A percentile compares a stretch with the other conserved stretches of the same genome.
Evolutionary conservation across 2,888 invertebrate genomes (phyloP).

Genomic region (Drosophila longiperda): DNA sequence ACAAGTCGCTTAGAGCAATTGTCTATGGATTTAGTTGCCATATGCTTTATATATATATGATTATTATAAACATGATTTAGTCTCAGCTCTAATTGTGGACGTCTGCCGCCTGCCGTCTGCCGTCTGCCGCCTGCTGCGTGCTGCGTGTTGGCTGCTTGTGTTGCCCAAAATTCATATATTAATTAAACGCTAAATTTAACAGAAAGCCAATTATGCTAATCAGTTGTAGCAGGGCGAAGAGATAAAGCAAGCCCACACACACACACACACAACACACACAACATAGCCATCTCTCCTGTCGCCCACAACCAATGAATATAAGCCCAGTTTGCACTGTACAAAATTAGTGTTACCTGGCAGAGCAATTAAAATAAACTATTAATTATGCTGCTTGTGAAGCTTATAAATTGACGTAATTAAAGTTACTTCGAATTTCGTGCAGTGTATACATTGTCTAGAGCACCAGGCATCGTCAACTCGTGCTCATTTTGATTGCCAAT

Average conservation of each 20-base stretch:
- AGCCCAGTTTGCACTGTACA: constrained; percentile 31
- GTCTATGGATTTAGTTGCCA: constrained; percentile 5
- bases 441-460: constrained; percentile 33
- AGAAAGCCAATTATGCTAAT: constrained; percentile 78
- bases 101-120: background rate
- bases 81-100: constrained; percentile 17
- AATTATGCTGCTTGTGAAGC: background rate
- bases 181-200: constrained; percentile 80
- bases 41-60: background rate
- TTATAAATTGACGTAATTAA: background rate
- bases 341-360: background rate
- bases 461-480: constrained; percentile 23
- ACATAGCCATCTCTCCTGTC: constrained; percentile 2
- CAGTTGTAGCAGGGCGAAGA: constrained; percentile 39
- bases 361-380: background rate
- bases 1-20: constrained; percentile 52
- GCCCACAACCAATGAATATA: constrained; percentile 15
- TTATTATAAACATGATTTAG: constrained; percentile 8
- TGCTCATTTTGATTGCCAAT: constrained; percentile 68
- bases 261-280: constrained; percentile 10
- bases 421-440: constrained; percentile 3
- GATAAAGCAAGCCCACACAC: constrained; percentile 46
- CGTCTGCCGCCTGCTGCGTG: background rate
- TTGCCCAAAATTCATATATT: constrained; percentile 63
- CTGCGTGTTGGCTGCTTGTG: constrained; percentile 18